A percentile compares a stretch with the other conserved stretches of the same genome.
These are phyloP conservation scores for Drosophila fungiperda DNA, from an alignment of 2,888 invertebrate genomes.

Conservation along the genomic window DNA sequence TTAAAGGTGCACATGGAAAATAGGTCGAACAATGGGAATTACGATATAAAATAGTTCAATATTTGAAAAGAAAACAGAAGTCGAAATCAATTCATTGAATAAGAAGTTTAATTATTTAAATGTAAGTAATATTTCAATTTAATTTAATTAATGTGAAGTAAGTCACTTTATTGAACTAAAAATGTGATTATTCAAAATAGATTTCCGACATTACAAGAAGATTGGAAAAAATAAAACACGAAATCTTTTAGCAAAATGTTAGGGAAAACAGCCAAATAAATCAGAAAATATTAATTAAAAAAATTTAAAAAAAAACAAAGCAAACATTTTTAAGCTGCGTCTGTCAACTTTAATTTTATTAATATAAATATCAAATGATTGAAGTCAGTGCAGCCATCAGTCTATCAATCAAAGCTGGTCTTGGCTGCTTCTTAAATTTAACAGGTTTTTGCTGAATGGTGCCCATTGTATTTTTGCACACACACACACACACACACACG, in stretches of 20 bases:
- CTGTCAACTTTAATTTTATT: background rate
- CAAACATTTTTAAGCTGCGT: background rate
- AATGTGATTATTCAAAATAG: background rate
- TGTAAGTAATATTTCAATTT: background rate
- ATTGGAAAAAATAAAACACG: background rate
- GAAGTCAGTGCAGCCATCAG: background rate
- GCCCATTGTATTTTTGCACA: conserved; percentile 38
- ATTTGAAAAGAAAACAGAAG: background rate
- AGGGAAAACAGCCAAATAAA: background rate
- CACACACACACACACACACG: conserved; percentile 6
- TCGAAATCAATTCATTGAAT: background rate
- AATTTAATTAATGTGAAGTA: background rate
- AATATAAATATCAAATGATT: background rate
- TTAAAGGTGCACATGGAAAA: conserved; percentile 38
- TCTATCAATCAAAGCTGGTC: background rate
- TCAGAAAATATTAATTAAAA: background rate
- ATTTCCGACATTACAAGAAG: background rate
- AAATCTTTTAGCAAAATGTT: background rate
- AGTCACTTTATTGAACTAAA: background rate
- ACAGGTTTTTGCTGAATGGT: background rate
- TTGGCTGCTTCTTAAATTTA: conserved; percentile 4
- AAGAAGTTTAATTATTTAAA: background rate
- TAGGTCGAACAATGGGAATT: conserved; percentile 38
- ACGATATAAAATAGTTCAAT: background rate
- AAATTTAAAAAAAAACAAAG: background rate